Conservation (phyloP, 2,113 vertebrate genomes). For the Tursiops truncatus region DNA sequence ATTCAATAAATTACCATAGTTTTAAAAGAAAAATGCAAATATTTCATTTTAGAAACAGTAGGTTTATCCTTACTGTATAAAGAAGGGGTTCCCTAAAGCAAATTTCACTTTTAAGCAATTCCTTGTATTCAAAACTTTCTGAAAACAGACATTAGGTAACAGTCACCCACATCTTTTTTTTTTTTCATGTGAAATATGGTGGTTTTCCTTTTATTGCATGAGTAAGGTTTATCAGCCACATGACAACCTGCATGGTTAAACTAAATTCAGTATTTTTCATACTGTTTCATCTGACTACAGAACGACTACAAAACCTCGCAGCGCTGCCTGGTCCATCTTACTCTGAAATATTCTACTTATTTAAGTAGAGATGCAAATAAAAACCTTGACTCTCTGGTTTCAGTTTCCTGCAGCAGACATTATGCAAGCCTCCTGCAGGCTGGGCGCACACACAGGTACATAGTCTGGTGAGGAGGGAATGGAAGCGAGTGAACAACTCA, state of each 20-base stretch:
- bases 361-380: neutral
- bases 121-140: neutral
- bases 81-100: neutral
- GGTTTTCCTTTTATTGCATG: neutral
- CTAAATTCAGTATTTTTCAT: neutral
- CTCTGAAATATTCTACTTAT: neutral
- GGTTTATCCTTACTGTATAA: neutral
- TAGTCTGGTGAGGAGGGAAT: neutral
- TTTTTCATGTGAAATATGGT: neutral
- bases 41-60: neutral
- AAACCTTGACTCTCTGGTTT: neutral
- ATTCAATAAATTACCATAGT: neutral
- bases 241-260: neutral
- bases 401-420: neutral
- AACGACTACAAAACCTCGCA: neutral
- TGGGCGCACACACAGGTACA: rapidly evolving
- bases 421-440: neutral
- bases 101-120: neutral
- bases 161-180: neutral
- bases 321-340: neutral
- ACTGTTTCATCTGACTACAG: neutral
- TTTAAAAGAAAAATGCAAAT: conserved; percentile 37
- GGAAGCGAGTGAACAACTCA: neutral
- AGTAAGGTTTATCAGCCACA: neutral
- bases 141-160: neutral